A percentile compares a stretch with the other conserved stretches of the same genome.
These are phyloP conservation scores for human (Homo sapiens) DNA, from an alignment of 2,113 vertebrate species.

Conservation along the genomic window GRCh38 chr13:81323001-81323500, in stretches of 20 bases:
- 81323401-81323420: not conserved
- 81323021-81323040: not conserved
- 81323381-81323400: not conserved
- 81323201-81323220: not conserved
- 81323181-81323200: not conserved
- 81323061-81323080: not conserved
- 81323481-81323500: not conserved
- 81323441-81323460: not conserved
- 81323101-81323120: not conserved
- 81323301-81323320: not conserved
- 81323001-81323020: not conserved
- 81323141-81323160: not conserved
- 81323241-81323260: too few species aligned
- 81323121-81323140: fast-evolving
- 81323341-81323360: not conserved
- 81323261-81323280: not conserved
- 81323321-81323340: not conserved
- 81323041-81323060: too few species aligned
- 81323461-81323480: not conserved
- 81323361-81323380: not conserved
- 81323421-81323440: not conserved
- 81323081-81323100: not conserved
- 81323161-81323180: not conserved
- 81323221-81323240: not conserved
- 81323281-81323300: not conserved